Evolutionary conservation across 2,888 invertebrate species (phyloP), one percentile per base, ranked within the genome.

Genomic region (Thecocarcelia acutangulata): DNA sequence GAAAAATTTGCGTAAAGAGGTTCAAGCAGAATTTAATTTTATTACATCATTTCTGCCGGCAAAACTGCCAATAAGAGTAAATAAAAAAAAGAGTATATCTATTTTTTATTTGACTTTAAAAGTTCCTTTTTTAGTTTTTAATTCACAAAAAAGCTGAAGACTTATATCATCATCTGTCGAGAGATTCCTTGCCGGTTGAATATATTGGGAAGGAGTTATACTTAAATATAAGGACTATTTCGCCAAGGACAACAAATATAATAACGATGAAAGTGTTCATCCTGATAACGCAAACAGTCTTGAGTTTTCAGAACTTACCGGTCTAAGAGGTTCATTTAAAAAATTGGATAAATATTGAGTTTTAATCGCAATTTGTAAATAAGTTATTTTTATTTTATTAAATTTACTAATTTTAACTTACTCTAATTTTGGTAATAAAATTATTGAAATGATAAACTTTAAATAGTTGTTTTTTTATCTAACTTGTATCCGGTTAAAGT

Each of bases 71-170:
- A 85, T 85, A 48, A 88, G 89, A 85, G 89, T 89, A 44, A 44
- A 21, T 89, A 44, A 44, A 21, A 12, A 3, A 0, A 5, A 21
- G 21, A 19, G 13, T 21, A 21, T 13, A 5, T n/a, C 1, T 13
- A 52, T 52, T 52, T n/a, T 17, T 4, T 44, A 13, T 28, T 3
- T 24, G 24, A 24, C 24, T 5, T 24, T 24, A 3, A 24, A 2
- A 5, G 24, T 24, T 24, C 24, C 5, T 24, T 5, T 24, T 24
- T 24, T 44, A 88, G 89, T 86, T 89, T 37, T 44, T 87, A 15
- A 84, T 89, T 12, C 89, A 89, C 80, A 87, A 87, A 66, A 88
- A 87, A 74, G 86, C 87, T 1, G 88, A 88, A 82, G 87, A 89
- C 73, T 72, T 89, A 75, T 89, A 85, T 21, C 85, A 86, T 0